Evolutionary conservation across 2,113 vertebrate genomes (phyloP), one percentile per base, ranked within the genome.

Genomic region (Siniperca knerii): DNA sequence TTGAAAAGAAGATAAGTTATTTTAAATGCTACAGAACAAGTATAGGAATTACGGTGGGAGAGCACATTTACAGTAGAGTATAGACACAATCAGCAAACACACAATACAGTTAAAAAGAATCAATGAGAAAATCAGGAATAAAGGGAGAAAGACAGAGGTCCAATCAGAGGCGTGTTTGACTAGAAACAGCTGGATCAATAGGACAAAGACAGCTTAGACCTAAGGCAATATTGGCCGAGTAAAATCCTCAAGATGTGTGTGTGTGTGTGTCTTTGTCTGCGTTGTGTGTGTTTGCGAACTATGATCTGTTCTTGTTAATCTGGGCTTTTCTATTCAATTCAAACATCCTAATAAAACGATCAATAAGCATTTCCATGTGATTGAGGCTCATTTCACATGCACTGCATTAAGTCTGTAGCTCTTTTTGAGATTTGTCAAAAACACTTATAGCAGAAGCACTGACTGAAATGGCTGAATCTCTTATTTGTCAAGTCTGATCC

Each of bases 261-360:
- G 62, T 79, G 78, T 87, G 68, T 75, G 48, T 81, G 82, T 86
- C 16, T 87, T 76, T 82, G 80, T 75, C 33, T 82, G 78, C 37
- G 21, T 60, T 72, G 37, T 77, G 37, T 62, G 67, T 65, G 67
- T 68, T 54, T 80, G 73, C 88, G 80, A 90, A 90, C 81, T 75
- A 68, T 87, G 89, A 82, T 86, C 83, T 82, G 84, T 87, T 83
- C 81, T 89, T 84, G 85, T 79, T 92, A 90, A 93, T 92, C 85
- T 83, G 23, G 78, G 48, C 21, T 89, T 82, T 87, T 90, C 79
- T 16, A 25, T 74, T 83, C 72, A 71, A 81, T 87, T 87, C 83
- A 75, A 95, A 88, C 89, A 90, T 89, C 76, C 83, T 57, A 91
- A 94, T 92, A 92, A 86, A 64, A 37, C 2, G 2, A 94, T 95